Percentiles rank a stretch among this genome's conserved stretches.
Evolutionary conservation across 2,113 vertebrate genomes (phyloP).

Genomic region (Aythya baeri): DNA sequence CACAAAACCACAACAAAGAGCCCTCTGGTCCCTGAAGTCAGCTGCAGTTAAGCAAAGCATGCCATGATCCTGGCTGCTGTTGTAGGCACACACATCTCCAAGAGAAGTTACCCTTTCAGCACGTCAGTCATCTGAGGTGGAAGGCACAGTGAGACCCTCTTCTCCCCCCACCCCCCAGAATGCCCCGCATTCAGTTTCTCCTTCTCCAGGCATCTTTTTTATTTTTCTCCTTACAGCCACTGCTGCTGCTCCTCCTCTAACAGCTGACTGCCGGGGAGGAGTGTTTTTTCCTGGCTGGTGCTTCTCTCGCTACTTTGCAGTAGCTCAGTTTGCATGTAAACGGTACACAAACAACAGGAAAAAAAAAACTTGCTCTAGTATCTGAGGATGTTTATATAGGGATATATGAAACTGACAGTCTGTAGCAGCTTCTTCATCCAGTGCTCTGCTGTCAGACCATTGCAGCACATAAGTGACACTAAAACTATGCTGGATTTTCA

Average conservation of each 20-base stretch:
- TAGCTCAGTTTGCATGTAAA: neutral
- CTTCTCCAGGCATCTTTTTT: neutral
- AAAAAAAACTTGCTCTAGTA: neutral
- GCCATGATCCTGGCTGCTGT: neutral
- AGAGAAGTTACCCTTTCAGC: neutral
- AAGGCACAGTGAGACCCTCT: neutral
- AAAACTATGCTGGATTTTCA: neutral
- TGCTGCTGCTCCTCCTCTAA: neutral
- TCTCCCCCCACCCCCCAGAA: neutral
- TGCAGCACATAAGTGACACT: neutral
- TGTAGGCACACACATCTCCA: neutral
- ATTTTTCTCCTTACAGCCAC: neutral
- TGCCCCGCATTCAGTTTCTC: neutral
- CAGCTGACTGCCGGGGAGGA: neutral
- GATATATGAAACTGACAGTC: neutral
- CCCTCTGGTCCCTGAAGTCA: neutral
- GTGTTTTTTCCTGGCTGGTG: neutral
- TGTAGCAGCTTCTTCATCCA: neutral
- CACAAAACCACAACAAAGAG: neutral
- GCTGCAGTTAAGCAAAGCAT: neutral
- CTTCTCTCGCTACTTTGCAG: neutral
- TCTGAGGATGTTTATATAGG: neutral
- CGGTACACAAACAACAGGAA: neutral
- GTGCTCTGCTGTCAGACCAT: neutral
- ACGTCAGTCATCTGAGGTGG: neutral